These are phyloP conservation scores for Pseudochromis fuscus DNA, from an alignment of 2,797 vertebrate genomes.

Conservation along the genomic window DNA sequence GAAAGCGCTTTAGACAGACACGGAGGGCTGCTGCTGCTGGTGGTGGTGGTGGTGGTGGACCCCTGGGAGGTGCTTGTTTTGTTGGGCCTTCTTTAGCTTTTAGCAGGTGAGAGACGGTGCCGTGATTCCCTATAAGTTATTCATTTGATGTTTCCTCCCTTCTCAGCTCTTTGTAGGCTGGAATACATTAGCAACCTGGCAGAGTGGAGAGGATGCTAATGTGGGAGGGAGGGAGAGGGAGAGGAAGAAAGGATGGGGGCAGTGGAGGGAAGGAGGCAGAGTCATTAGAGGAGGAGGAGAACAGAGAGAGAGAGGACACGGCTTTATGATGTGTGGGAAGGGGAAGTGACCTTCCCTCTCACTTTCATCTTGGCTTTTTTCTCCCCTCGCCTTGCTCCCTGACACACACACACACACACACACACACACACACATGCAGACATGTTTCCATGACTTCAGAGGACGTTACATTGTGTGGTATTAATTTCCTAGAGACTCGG, in stretches of 20 bases:
- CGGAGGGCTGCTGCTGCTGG: slow-evolving; percentile 21
- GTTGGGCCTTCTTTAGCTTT: slow-evolving; percentile 76
- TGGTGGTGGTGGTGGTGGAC: slow-evolving; percentile 32
- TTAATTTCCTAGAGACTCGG: too few relatives aligned
- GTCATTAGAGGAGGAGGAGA: slow-evolving; percentile 76
- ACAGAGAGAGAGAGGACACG: slow-evolving; percentile 69
- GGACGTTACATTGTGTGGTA: too few relatives aligned
- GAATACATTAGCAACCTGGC: slow-evolving; percentile 79
- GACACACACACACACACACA: slow-evolving; percentile 32
- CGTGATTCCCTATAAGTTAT: slow-evolving; percentile 78
- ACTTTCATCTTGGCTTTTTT: slow-evolving; percentile 75
- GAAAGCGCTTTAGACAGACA: slow-evolving; percentile 48
- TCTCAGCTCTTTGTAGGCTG: slow-evolving; percentile 76
- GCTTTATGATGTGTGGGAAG: slow-evolving; percentile 82
- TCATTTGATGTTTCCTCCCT: slow-evolving; percentile 80
- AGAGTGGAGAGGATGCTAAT: slow-evolving; percentile 78
- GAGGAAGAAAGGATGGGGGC: slow-evolving; percentile 61
- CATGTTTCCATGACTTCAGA: too few relatives aligned
- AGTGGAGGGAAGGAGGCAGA: slow-evolving; percentile 64
- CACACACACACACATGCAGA: slow-evolving; percentile 2
- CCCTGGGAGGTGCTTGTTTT: slow-evolving; percentile 73
- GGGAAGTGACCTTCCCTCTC: slow-evolving; percentile 80
- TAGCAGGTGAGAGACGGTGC: slow-evolving; percentile 80
- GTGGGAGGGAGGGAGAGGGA: slow-evolving; percentile 66
- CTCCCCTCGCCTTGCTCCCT: slow-evolving; percentile 35